Evolutionary conservation across 2,797 vertebrate species (phyloP).

Genomic region (Intellagama lesueurii): DNA sequence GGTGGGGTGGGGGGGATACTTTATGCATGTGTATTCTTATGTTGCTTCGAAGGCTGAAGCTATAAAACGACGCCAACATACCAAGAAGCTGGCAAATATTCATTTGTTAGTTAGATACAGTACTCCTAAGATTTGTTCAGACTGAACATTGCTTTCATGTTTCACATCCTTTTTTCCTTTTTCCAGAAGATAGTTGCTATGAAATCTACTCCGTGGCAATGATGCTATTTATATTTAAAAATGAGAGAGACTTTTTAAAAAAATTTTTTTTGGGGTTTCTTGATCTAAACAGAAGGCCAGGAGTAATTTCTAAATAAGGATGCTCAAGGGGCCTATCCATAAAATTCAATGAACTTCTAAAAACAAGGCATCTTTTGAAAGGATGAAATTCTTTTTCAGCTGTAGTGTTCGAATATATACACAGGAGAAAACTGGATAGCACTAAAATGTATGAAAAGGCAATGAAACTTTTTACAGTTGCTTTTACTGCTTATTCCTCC

Average conservation of each 20-base stretch:
- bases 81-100: background rate
- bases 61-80: slow-evolving; percentile 2
- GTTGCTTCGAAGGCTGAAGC: background rate
- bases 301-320: slow-evolving; percentile 3
- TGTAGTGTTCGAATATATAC: background rate
- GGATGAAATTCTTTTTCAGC: background rate
- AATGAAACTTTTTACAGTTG: background rate
- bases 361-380: background rate
- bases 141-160: background rate
- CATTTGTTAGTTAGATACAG: background rate
- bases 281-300: slow-evolving; percentile 3
- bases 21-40: background rate
- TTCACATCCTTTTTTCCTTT: background rate
- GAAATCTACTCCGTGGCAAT: background rate
- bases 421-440: background rate
- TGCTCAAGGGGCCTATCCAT: background rate
- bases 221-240: background rate
- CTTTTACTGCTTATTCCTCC: slow-evolving; percentile 18
- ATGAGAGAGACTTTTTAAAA: background rate
- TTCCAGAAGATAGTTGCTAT: background rate
- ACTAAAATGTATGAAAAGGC: background rate
- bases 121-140: background rate
- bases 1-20: background rate
- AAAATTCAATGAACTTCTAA: background rate
- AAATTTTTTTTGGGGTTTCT: background rate